Base-by-base conservation (phyloP, 2,113 vertebrate species). In the Bothrops jararaca region DNA sequence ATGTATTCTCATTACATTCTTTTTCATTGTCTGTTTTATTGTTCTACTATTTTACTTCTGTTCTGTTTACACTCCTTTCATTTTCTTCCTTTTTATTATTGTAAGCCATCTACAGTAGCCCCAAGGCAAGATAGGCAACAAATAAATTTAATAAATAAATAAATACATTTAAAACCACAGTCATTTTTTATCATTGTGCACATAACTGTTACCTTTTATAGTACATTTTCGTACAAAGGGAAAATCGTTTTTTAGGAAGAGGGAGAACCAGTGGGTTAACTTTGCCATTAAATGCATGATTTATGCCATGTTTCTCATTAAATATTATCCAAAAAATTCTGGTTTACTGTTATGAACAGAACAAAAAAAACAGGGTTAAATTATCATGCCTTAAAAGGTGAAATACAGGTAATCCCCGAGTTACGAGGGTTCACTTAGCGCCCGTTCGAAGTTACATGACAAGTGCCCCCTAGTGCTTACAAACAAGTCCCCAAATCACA, bases 141-240 rank as follows among this genome's bases (percentile, higher is more conserved):
- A 29, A 29, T 50, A 58, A 58, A 58, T 58, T 24, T 26, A 57
- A 26, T 23, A 58, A 58, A 58, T 69, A 69, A n/a, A 29, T 56
- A 34, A 50, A 0, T 56, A 4, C 34, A 53, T 88, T 88, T 34
- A 89, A 95, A 92, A 80, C 26, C 18, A 11, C 69, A 26, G 6
- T 34, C 92, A 15, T 53, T 92, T 91, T 95, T 91, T 58, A 91
- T 86, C 10, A 86, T 45, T 86, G 12, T 86, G 42, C n/a, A 48
- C 42, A 86, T 8, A 86, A 48, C 23, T 11, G 23, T 85, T 85
- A 22, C 18, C 85, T 23, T 86, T 24, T 23, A 23, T 52, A 29
- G 85, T 42, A 52, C 26, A 10, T 29, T 34, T 92, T 90, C n/a
- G 48, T 89, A 95, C 1, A 69, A 57, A 87, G 20, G 23, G 4